Percentiles rank a stretch among this genome's conserved stretches.
phyloP scores from a whole-genome alignment of 2,888 invertebrate species.

The Torymus auratus region DNA sequence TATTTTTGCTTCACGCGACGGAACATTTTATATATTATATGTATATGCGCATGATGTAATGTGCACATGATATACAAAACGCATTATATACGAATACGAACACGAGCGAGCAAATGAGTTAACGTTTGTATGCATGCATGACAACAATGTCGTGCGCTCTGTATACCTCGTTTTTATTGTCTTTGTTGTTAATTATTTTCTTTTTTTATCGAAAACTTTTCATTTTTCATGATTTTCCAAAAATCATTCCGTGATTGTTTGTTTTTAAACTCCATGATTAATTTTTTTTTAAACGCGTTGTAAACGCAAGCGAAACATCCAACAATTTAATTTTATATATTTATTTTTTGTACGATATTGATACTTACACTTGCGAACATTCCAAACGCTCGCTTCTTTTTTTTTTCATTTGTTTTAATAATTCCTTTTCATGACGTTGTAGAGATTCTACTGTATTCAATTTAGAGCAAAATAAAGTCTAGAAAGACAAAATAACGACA shows the following conservation, averaged over 20 bases:
- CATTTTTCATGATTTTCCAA: too few relatives aligned
- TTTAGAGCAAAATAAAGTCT: slow-evolving; percentile 77
- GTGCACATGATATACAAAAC: slow-evolving; percentile 39
- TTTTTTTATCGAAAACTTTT: not conserved
- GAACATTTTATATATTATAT: slow-evolving; percentile 49
- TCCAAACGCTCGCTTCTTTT: slow-evolving; percentile 71
- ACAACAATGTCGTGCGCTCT: not conserved
- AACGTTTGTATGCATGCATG: not conserved
- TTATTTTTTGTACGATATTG: slow-evolving; percentile 53
- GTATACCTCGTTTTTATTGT: not conserved
- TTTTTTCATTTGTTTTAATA: slow-evolving; percentile 65
- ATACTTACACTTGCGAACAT: slow-evolving; percentile 66
- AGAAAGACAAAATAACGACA: slow-evolving; percentile 71
- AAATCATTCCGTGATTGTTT: too few relatives aligned
- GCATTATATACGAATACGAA: slow-evolving; percentile 43
- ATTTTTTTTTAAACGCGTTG: too few relatives aligned
- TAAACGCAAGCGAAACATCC: slow-evolving; percentile 8
- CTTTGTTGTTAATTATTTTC: not conserved
- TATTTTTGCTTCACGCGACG: slow-evolving; percentile 70
- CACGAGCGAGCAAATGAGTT: slow-evolving; percentile 39
- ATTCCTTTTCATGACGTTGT: slow-evolving; percentile 66
- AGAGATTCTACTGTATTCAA: slow-evolving; percentile 74
- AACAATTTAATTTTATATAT: slow-evolving; percentile 50
- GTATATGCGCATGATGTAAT: slow-evolving; percentile 46
- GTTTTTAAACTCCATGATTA: too few relatives aligned